Base-by-base conservation (phyloP, 1,140 invertebrate genomes). In the Coboldia fuscipes region DNA sequence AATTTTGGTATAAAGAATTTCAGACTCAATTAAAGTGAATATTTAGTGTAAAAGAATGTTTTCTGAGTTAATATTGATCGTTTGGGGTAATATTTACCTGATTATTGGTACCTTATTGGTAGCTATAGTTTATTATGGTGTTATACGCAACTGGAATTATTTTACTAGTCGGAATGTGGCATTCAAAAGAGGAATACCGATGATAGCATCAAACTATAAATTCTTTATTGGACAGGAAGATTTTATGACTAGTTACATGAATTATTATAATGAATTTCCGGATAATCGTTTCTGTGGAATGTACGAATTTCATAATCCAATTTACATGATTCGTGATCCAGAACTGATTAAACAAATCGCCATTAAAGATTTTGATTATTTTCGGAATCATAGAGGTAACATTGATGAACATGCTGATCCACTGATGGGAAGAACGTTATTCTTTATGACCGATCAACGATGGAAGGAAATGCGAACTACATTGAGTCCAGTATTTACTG, bases 301-400 rank as follows among this genome's bases (percentile, higher is more conserved):
- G 4, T 37, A 34, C 35, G 39, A 37, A 10, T 13, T 36, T 12
- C 35, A 48, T 0, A 55, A 47, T 2, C 68, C 69, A 0, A 39
- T 54, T 2, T 39, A 72, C 4, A 34, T 73, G 9, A 37, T 75
- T 0, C 58, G 60, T 21, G 70, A 75, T 47, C 61, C 62, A 1
- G 66, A 74, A 16, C 18, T 72, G 5, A 63, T 75, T 3, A 71
- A 65, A 39, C 48, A 54, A 26, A 55, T 75, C 2, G 53, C 57
- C 0, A 53, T 75, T 0, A 73, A 72, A 43, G 63, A 72, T 36
- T 76, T 76, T 38, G 65, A 75, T 2, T 45, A 67, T 42, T 77
- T 75, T 38, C 45, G 57, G 0, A 62, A 75, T 41, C 65, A 69
- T 36, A 46, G 50, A 9, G 37, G 41, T 2, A 56, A 67, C 26